Conservation (phyloP, 1,140 invertebrate species). For the Acromyrmex heyeri region DNA sequence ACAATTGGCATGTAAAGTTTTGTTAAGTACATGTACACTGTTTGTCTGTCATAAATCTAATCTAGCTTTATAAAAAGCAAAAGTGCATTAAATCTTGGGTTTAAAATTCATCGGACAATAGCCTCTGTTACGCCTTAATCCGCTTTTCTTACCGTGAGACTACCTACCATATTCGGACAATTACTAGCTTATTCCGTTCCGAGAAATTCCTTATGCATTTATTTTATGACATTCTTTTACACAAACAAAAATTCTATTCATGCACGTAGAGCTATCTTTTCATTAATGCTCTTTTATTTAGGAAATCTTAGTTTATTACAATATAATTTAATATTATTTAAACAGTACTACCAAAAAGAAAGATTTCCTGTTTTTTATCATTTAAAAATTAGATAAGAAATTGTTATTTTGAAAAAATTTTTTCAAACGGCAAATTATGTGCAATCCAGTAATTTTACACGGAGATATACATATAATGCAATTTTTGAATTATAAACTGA, state of each 20-base stretch:
- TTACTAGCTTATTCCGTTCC: constrained; percentile 3
- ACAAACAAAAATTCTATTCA: not conserved
- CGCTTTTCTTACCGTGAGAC: not conserved
- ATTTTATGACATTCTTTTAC: not conserved
- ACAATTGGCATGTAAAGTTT: not conserved
- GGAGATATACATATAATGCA: not conserved
- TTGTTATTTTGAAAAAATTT: not conserved
- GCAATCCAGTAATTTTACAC: not conserved
- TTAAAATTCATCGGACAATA: not conserved
- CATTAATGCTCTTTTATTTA: not conserved
- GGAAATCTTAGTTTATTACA: not conserved
- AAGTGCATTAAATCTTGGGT: constrained; percentile 8
- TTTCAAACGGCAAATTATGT: not conserved
- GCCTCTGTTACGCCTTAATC: constrained; percentile 17
- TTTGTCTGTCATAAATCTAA: constrained; percentile 10
- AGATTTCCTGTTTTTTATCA: not conserved
- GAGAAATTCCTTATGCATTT: not conserved
- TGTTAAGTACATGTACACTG: not conserved
- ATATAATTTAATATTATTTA: not conserved
- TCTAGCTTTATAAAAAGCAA: not conserved
- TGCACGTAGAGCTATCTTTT: not conserved
- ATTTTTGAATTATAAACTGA: not conserved
- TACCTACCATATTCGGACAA: constrained; percentile 39
- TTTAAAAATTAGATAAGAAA: constrained; percentile 1
- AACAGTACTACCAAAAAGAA: not conserved